Percentiles rank a stretch among this genome's conserved stretches.
Evolutionary conservation across 2,113 vertebrate genomes (phyloP).

Genomic region (Melanerpes aurifrons): DNA sequence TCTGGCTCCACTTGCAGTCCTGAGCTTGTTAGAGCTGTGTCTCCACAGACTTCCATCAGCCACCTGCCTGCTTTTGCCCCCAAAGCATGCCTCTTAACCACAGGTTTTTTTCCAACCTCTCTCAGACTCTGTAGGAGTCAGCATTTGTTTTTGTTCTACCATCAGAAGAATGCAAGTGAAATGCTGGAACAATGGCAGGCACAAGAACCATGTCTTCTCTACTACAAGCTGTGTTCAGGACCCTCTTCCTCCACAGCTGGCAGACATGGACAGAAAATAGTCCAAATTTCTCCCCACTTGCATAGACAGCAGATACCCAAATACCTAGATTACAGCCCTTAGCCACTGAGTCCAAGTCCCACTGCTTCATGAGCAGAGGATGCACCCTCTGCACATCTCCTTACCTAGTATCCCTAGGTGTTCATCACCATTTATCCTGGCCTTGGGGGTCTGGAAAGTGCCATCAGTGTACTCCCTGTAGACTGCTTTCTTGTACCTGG

Average conservation of each 20-base stretch:
- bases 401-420: slow-evolving; percentile 82
- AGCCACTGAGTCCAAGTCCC: background rate
- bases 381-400: background rate
- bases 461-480: slow-evolving; percentile 80
- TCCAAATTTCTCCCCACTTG: background rate
- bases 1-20: background rate
- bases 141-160: background rate
- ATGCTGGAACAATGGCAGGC: background rate
- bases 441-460: slow-evolving; percentile 70
- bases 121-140: background rate
- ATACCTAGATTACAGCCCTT: background rate
- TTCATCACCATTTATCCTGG: slow-evolving; percentile 58
- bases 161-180: background rate
- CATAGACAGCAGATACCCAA: background rate
- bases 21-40: background rate
- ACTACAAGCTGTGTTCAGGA: background rate
- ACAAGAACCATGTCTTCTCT: background rate
- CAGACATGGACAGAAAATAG: background rate
- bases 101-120: background rate
- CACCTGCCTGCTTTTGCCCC: background rate
- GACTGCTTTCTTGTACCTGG: slow-evolving; percentile 80
- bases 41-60: background rate
- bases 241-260: background rate
- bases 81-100: background rate
- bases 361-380: background rate